Evolutionary conservation across 1,140 invertebrate genomes (phyloP).

Genomic region (Brachionus plicatilis): DNA sequence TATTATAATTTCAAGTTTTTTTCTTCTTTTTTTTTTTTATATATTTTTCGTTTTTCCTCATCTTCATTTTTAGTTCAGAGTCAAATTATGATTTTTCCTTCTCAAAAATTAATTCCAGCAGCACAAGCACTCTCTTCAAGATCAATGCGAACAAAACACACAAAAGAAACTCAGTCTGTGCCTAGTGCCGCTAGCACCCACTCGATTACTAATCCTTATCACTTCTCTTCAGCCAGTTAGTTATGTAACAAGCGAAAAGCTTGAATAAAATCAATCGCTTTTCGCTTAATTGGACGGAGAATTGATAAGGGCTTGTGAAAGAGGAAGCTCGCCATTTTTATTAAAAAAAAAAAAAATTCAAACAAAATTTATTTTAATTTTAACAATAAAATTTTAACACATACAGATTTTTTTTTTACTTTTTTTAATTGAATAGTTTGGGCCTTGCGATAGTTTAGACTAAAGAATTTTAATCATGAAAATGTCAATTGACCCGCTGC

Average conservation of each 20-base stretch:
- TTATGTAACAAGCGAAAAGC: background rate
- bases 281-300: conserved; percentile 36
- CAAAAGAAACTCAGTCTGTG: too few relatives aligned
- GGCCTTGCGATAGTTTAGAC: too few relatives aligned
- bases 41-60: conserved; percentile 19
- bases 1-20: conserved; percentile 30
- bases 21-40: background rate
- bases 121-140: background rate
- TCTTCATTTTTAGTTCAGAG: conserved; percentile 11
- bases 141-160: background rate
- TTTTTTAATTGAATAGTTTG: too few relatives aligned
- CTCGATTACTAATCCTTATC: conserved; percentile 38
- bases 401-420: too few relatives aligned
- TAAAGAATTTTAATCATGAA: too few relatives aligned
- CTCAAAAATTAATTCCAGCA: background rate
- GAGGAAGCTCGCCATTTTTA: background rate
- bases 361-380: background rate
- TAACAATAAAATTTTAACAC: too few relatives aligned
- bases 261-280: background rate
- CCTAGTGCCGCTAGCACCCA: background rate
- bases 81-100: conserved; percentile 7
- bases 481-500: too few relatives aligned
- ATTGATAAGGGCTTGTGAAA: conserved; percentile 40
- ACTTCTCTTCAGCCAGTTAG: conserved; percentile 39
- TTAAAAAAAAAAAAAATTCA: background rate